These are phyloP conservation scores for Spongilla lacustris DNA, from an alignment of 37 sponge, comb jelly and placozoan species.

Conservation along the genomic window DNA sequence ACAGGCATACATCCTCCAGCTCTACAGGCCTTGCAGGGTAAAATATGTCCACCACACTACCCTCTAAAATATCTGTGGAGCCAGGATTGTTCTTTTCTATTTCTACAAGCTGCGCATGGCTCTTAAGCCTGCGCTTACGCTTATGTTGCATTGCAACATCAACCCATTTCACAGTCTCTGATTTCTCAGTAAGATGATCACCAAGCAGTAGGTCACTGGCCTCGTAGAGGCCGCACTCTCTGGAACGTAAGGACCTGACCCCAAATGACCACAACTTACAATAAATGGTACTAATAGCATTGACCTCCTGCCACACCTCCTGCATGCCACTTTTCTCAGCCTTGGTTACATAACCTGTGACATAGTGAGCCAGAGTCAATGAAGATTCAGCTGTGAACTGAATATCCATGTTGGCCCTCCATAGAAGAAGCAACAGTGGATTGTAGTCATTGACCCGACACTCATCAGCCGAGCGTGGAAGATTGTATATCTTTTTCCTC, in stretches of 20 bases:
- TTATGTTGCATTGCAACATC: conserved; percentile 43
- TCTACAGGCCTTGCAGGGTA: conserved; percentile 47
- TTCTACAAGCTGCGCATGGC: conserved; percentile 16
- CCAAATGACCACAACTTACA: conserved; percentile 48
- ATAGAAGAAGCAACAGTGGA: conserved; percentile 49
- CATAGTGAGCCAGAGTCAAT: conserved; percentile 52
- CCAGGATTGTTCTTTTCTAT: conserved; percentile 35
- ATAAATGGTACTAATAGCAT: conserved; percentile 14
- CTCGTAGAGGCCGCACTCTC: conserved; percentile 61
- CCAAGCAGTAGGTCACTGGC: conserved; percentile 54
- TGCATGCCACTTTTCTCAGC: conserved; percentile 66
- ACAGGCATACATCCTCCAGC: conserved; percentile 50
- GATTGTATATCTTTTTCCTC: conserved; percentile 35
- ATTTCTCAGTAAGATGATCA: conserved; percentile 53
- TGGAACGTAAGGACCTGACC: conserved; percentile 4
- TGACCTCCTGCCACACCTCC: conserved; percentile 51
- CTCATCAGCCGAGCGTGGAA: conserved; percentile 21
- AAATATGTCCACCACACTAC: conserved; percentile 21
- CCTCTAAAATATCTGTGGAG: conserved; percentile 32
- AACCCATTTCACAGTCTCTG: conserved; percentile 49
- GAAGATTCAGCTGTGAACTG: conserved; percentile 56
- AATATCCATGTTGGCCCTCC: conserved; percentile 67
- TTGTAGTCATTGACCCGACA: conserved; percentile 62
- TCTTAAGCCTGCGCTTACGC: conserved; percentile 27
- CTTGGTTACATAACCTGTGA: conserved; percentile 65